Conservation (phyloP, 2,113 vertebrate species). For the Columba janthina region DNA sequence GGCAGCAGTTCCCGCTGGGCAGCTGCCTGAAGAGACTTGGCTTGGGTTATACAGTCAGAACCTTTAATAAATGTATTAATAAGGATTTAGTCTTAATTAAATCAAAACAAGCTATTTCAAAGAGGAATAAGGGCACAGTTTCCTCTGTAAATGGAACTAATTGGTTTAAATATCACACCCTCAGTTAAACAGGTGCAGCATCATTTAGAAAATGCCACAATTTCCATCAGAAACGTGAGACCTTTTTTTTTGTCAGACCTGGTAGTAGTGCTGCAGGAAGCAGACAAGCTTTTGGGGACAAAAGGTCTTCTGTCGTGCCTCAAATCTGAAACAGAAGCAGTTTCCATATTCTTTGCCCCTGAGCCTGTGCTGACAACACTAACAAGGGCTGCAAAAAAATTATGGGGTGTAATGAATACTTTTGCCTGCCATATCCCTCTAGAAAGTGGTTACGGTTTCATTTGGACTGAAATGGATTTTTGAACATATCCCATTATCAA, state of each 20-base stretch:
- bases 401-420: background rate
- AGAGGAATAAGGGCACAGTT: background rate
- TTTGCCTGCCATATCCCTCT: background rate
- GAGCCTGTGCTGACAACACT: background rate
- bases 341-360: background rate
- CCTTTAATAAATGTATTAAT: background rate
- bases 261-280: background rate
- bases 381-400: background rate
- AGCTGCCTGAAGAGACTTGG: background rate
- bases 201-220: background rate
- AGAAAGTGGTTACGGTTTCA: background rate
- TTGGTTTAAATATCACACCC: background rate
- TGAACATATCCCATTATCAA: background rate
- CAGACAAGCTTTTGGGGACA: background rate
- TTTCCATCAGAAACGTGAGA: background rate
- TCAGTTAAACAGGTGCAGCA: background rate
- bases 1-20: background rate
- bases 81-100: background rate
- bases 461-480: background rate
- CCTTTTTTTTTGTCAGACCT: background rate
- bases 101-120: conserved; percentile 21
- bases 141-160: background rate
- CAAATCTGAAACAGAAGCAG: background rate
- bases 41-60: background rate
- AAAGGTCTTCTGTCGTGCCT: background rate